phyloP scores from a whole-genome alignment of 2,888 invertebrate species.

The Trimorus sp. region DNA sequence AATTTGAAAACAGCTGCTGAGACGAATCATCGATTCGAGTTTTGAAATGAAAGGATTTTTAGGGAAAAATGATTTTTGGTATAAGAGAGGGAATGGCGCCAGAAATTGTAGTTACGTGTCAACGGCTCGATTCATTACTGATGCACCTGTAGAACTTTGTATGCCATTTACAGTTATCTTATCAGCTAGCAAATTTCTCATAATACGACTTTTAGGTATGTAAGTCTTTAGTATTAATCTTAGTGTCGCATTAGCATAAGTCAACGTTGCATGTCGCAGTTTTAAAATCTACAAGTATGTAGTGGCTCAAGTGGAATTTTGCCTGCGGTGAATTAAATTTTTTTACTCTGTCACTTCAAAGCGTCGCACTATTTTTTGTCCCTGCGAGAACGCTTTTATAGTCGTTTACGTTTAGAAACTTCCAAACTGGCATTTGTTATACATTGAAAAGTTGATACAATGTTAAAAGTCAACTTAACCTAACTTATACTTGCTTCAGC shows the following conservation, averaged over 20 bases:
- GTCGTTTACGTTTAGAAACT: too few species aligned
- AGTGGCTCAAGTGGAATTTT: slow-evolving; percentile 24
- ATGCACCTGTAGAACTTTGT: slow-evolving; percentile 38
- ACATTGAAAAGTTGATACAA: too few species aligned
- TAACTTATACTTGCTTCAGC: too few species aligned
- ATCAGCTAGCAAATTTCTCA: slow-evolving; percentile 39
- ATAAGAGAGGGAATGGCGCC: too few species aligned
- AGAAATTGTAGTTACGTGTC: slow-evolving; percentile 32
- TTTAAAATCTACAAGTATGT: slow-evolving; percentile 32
- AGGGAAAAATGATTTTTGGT: too few species aligned
- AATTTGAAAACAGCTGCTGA: too few species aligned
- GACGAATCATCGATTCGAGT: too few species aligned
- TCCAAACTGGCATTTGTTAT: too few species aligned
- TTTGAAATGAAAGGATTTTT: too few species aligned
- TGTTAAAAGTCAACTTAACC: too few species aligned
- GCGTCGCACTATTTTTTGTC: too few species aligned
- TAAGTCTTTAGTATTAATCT: slow-evolving; percentile 45
- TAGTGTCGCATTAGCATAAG: slow-evolving; percentile 53
- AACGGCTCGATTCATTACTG: slow-evolving; percentile 33
- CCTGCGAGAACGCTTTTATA: too few species aligned
- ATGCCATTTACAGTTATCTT: slow-evolving; percentile 51
- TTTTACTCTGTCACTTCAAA: slow-evolving; percentile 25
- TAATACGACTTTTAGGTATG: slow-evolving; percentile 21
- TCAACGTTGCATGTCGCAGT: slow-evolving; percentile 38
- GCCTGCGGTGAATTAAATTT: slow-evolving; percentile 35